These are phyloP conservation scores for Melieria omissa DNA, from an alignment of 2,888 invertebrate genomes.

Conservation along the genomic window DNA sequence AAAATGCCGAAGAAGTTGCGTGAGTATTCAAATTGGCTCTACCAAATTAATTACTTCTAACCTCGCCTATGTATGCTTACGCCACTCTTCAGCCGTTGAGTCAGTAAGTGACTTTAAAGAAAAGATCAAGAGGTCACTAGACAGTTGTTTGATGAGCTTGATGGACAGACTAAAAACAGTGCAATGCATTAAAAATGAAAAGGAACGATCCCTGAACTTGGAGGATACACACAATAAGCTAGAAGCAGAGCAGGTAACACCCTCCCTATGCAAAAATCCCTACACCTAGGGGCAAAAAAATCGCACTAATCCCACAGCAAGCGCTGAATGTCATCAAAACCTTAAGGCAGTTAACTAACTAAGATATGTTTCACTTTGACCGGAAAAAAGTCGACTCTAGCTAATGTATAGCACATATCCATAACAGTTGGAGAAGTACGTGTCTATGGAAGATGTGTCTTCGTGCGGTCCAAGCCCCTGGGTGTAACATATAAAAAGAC, in stretches of 20 bases:
- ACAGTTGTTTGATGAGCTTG: conserved; percentile 37
- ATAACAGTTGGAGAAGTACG: background rate
- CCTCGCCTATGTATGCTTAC: background rate
- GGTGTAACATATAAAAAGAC: background rate
- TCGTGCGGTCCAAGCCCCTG: background rate
- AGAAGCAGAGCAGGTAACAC: conserved; percentile 38
- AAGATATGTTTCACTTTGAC: too few relatives aligned
- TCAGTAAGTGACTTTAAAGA: conserved; percentile 47
- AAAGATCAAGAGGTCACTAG: conserved; percentile 39
- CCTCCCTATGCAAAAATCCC: too few relatives aligned
- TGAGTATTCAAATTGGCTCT: conserved; percentile 40
- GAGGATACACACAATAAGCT: conserved; percentile 37
- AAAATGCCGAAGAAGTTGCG: conserved; percentile 47
- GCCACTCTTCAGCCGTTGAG: conserved; percentile 18
- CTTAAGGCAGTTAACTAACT: too few relatives aligned
- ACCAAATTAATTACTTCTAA: background rate
- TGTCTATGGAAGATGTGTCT: background rate
- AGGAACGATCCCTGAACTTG: conserved; percentile 5
- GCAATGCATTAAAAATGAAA: conserved; percentile 22
- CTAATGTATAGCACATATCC: too few relatives aligned
- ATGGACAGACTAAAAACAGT: conserved; percentile 35
- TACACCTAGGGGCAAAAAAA: too few relatives aligned
- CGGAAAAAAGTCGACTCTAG: too few relatives aligned
- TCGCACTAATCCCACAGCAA: too few relatives aligned
- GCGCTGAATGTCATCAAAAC: too few relatives aligned